Evolutionary conservation across 1,140 invertebrate genomes (phyloP), one percentile per base, ranked within the genome.

Genomic region (Drosophila nannoptera): DNA sequence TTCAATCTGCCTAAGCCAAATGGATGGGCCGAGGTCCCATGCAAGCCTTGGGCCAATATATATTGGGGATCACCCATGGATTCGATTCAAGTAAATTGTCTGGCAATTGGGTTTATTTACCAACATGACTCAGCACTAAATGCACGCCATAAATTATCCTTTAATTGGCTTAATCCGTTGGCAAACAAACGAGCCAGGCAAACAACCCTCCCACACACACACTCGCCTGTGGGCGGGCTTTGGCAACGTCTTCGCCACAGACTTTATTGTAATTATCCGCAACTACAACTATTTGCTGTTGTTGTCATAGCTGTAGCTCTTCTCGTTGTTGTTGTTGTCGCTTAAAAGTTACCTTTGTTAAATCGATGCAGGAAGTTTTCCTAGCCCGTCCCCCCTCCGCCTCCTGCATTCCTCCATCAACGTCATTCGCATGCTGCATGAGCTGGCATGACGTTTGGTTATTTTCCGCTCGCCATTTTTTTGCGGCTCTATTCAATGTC

Each of bases 151-250:
- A 38, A 7, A 58, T 58, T 67, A 46, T 12, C 40, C 50, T 45
- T 60, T 75, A 75, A 75, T 75, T 75, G 66, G 55, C 50, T 67
- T 67, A 58, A 70, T 59, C 58, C 69, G 50, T 56, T 72, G 7
- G 38, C 16, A 11, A 54, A 63, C 31, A 56, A 29, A 14, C 35
- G 40, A 11, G 29, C 5, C 35, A 63, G n/a, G 36, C n/a, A 56
- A 55, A 36, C 43, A 49, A 48, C 14, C 49, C 46, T 2, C 40
- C n/a, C 40, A 42, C 40, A 52, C 42, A 54, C 52, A 38, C 36
- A 43, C 43, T 38, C 53, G 49, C 43, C 43, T 67, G 38, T 54
- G 6, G 6, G 12, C 31, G 8, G n/a, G 32, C 22, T 16, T 62
- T 48, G 32, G 14, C 46, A 22, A 29, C 8, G 48, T 31, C 11